Evolutionary conservation across 2,888 invertebrate genomes (phyloP).

Genomic region (Drosophila paramelanica): DNA sequence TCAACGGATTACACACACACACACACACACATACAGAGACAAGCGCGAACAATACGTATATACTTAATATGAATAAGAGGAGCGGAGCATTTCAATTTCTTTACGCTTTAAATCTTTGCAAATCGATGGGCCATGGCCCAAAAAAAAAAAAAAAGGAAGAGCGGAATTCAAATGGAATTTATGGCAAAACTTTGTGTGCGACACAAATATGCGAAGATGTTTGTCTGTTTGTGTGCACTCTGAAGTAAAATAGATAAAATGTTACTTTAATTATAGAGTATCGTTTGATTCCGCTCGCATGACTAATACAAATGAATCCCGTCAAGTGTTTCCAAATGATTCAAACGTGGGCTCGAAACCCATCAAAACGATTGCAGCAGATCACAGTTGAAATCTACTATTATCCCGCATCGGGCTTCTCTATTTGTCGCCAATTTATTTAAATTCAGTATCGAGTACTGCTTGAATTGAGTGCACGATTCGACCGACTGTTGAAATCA

Average conservation of each 20-base stretch:
- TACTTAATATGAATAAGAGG: conserved; percentile 52
- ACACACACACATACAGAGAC: conserved; percentile 5
- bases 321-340: conserved; percentile 15
- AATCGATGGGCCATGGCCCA: conserved; percentile 59
- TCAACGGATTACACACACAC: conserved; percentile 9
- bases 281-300: conserved; percentile 23
- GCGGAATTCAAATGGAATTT: conserved; percentile 58
- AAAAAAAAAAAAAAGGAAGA: conserved; percentile 28
- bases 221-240: not conserved
- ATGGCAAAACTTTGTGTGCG: conserved; percentile 56
- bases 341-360: conserved; percentile 1
- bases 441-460: too few species aligned
- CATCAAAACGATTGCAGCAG: not conserved
- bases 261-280: conserved; percentile 45
- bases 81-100: conserved; percentile 55
- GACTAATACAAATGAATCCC: conserved; percentile 37
- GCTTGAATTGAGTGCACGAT: conserved; percentile 1
- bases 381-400: conserved; percentile 4
- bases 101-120: conserved; percentile 61
- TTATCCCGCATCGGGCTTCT: conserved; percentile 8
- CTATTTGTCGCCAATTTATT: not conserved
- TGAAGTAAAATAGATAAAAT: conserved; percentile 19
- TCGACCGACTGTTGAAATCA: conserved; percentile 2
- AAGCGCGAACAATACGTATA: conserved; percentile 41
- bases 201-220: conserved; percentile 47